Evolutionary conservation across 2,888 invertebrate genomes (phyloP).

Genomic region (Drosophila setosimentum): DNA sequence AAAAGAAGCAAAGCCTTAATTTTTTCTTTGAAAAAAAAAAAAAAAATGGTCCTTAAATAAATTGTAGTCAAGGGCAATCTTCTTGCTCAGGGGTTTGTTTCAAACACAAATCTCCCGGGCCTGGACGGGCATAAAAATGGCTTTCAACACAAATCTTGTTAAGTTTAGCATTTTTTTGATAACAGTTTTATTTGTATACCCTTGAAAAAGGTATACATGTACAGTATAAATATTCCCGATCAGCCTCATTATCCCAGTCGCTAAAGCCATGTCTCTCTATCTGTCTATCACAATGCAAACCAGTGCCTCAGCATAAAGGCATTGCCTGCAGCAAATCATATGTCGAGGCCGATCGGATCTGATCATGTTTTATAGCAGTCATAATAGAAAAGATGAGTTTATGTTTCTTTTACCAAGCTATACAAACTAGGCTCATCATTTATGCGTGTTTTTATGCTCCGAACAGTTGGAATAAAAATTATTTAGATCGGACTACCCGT

Average conservation of each 20-base stretch:
- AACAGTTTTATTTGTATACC: neutral
- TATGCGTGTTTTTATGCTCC: neutral
- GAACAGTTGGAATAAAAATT: neutral
- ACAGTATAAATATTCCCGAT: neutral
- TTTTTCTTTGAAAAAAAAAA: constrained; percentile 14
- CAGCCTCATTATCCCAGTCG: neutral
- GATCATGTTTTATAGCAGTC: neutral
- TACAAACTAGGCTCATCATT: neutral
- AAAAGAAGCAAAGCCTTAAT: constrained; percentile 22
- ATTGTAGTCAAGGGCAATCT: constrained; percentile 11
- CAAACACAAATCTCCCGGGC: neutral
- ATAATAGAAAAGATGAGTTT: neutral
- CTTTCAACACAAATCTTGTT: neutral
- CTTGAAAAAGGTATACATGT: neutral
- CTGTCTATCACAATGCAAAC: neutral
- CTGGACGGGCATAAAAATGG: neutral
- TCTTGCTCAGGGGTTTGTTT: too few relatives aligned
- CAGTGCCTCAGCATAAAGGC: neutral
- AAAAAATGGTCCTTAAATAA: constrained; percentile 18
- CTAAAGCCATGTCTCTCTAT: neutral
- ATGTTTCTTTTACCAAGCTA: neutral
- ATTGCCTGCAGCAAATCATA: neutral
- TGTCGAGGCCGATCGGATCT: neutral
- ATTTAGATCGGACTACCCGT: neutral
- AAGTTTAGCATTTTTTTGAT: neutral